phyloP scores from a whole-genome alignment of 1,140 invertebrate genomes.

The Drosophila ananassae region DNA sequence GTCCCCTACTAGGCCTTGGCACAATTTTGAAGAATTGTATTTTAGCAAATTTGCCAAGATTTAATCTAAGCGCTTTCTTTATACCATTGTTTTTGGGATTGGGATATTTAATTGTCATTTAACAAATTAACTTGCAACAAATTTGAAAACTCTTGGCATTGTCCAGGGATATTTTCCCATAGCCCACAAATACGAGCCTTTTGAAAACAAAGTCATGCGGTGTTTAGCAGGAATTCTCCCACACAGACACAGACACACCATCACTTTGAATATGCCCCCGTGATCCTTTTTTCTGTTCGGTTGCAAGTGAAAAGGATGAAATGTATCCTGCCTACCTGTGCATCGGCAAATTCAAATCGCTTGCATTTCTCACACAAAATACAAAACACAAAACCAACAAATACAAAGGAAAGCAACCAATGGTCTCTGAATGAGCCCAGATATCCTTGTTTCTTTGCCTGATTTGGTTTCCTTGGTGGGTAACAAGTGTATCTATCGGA shows the following conservation, averaged over 20 bases:
- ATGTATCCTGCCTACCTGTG: slow-evolving; percentile 64
- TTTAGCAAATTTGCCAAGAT: neutral
- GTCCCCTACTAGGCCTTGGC: too few relatives aligned
- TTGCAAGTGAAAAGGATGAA: slow-evolving; percentile 59
- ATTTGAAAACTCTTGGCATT: slow-evolving; percentile 14
- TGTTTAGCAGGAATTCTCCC: slow-evolving; percentile 75
- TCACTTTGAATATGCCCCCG: slow-evolving; percentile 59
- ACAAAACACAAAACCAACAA: slow-evolving; percentile 9
- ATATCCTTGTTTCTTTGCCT: slow-evolving; percentile 22
- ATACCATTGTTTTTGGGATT: slow-evolving; percentile 14
- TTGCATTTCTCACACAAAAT: slow-evolving; percentile 68
- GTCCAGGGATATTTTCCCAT: slow-evolving; percentile 64
- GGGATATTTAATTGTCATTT: slow-evolving; percentile 62
- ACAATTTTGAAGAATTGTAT: too few relatives aligned
- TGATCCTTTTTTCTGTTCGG: slow-evolving; percentile 63
- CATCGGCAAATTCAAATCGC: slow-evolving; percentile 68
- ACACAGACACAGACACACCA: slow-evolving; percentile 32
- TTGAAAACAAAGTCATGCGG: slow-evolving; percentile 77
- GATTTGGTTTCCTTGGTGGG: slow-evolving; percentile 41
- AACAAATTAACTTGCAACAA: slow-evolving; percentile 66
- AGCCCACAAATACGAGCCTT: slow-evolving; percentile 59
- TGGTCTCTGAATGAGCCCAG: slow-evolving; percentile 53
- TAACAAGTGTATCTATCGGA: slow-evolving; percentile 72
- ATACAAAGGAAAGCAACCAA: slow-evolving; percentile 21
- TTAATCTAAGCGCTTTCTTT: slow-evolving; percentile 3